Evolutionary conservation across 2,888 invertebrate genomes (phyloP), one percentile per base, ranked within the genome.

Genomic region (Eueremaeus valkanovi): DNA sequence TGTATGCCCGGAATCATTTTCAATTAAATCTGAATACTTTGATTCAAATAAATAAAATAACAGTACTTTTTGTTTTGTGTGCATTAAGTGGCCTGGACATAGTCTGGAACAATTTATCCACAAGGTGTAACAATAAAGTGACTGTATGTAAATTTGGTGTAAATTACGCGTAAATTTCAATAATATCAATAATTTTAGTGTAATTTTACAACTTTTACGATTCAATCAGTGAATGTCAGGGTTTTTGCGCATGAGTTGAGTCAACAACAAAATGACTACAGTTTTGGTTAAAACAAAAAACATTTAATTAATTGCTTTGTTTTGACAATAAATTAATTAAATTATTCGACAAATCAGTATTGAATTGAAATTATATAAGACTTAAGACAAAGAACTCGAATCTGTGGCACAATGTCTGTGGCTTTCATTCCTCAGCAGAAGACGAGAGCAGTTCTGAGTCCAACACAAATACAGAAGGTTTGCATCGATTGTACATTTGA

Each of bases 401-500:
- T 3, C 61, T 16, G 31, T 36, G n/a, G 21, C 58, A 74, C 74
- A 74, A 90, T 90, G 90, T 90, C 90, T 68, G 88, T 90, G 81
- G 88, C 90, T 76, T 91, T 90, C 83, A 90, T 89, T 76, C 80
- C 78, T 24, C 89, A 89, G 31, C 78, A 78, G 82, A 87, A 90
- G 82, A 89, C 89, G 75, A 87, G 90, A 76, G 88, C 88, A 77
- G 90, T 92, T 73, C 89, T 92, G 58, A 92, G 88, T 83, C 90
- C 92, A 77, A 90, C 90, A 72, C 92, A 92, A 85, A 92, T 94
- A 81, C 93, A 94, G 84, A 93, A 87, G 84, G 86, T 86, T 81
- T 80, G 75, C 40, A 42, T 40, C 36, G 51, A 33, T 72, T 72
- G 45, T 51, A 42, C 31, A 61, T 74, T 75, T 76, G 36, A 45